Percentiles rank a stretch among this genome's conserved stretches.
phyloP scores from a whole-genome alignment of 2,113 vertebrate species.

The Tenebrosternarchus preto region DNA sequence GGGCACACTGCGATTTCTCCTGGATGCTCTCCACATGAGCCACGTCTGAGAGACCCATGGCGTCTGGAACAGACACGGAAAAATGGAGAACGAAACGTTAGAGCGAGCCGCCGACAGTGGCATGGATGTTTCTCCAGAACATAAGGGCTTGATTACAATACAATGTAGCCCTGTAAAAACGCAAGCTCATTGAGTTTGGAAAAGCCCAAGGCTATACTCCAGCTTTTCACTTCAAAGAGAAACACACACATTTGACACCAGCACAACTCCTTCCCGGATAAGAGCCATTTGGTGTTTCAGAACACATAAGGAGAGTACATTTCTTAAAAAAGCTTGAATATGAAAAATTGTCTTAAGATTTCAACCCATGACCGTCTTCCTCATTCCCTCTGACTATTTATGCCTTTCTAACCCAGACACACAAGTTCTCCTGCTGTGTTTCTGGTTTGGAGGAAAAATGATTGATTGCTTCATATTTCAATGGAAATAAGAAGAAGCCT shows the following conservation, averaged over 20 bases:
- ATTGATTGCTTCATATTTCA: slow-evolving; percentile 61
- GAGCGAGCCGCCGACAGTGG: background rate
- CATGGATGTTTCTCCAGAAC: background rate
- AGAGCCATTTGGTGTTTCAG: background rate
- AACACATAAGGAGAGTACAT: no score
- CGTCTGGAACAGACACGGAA: slow-evolving; percentile 66
- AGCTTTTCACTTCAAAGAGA: no score
- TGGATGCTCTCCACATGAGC: slow-evolving; percentile 85
- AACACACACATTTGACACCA: background rate
- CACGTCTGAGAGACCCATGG: slow-evolving; percentile 82
- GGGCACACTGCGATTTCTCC: slow-evolving; percentile 85
- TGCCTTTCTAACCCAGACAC: slow-evolving; percentile 58
- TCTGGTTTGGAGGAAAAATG: slow-evolving; percentile 50
- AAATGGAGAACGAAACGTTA: slow-evolving; percentile 2
- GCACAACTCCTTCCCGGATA: background rate
- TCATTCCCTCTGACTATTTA: slow-evolving; percentile 35
- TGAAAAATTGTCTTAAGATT: slow-evolving; percentile 41
- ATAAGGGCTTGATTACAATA: background rate
- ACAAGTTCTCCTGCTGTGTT: slow-evolving; percentile 56
- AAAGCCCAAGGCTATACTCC: no score
- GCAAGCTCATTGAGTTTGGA: no score
- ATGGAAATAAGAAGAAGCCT: slow-evolving; percentile 45
- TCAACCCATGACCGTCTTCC: slow-evolving; percentile 57
- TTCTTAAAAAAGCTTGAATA: background rate
- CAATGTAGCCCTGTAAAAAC: background rate